Conservation (phyloP, 2,113 vertebrate genomes). For the Varanus salvator region DNA sequence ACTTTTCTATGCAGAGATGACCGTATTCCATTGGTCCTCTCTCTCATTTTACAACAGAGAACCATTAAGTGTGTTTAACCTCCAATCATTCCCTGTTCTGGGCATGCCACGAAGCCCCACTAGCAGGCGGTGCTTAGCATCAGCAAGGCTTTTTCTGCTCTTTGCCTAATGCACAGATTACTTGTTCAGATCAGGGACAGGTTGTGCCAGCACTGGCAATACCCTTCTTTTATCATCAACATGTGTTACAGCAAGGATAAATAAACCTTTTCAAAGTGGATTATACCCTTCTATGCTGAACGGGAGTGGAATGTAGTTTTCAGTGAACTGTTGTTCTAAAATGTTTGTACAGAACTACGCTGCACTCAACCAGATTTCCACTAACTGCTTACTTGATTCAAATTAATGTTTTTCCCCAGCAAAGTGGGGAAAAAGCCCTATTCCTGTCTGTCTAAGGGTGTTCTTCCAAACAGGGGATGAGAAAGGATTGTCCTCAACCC, state of each 20-base stretch:
- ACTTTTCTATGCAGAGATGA: too few species aligned
- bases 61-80: neutral
- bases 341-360: slow-evolving; percentile 45
- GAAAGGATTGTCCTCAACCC: slow-evolving; percentile 21
- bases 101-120: neutral
- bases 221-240: slow-evolving; percentile 56
- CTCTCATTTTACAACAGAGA: neutral
- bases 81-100: neutral
- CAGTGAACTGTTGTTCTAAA: slow-evolving; percentile 59
- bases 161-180: slow-evolving; percentile 11
- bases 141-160: neutral
- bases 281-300: slow-evolving; percentile 33
- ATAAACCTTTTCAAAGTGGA: slow-evolving; percentile 46
- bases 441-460: slow-evolving; percentile 45
- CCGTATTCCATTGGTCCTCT: too few species aligned
- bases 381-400: slow-evolving; percentile 33
- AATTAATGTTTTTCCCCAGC: slow-evolving; percentile 41
- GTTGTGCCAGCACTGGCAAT: slow-evolving; percentile 33
- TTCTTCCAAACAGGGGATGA: slow-evolving; percentile 43
- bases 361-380: slow-evolving; percentile 41
- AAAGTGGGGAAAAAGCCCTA: slow-evolving; percentile 47
- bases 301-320: slow-evolving; percentile 42
- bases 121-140: neutral
- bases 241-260: slow-evolving; percentile 51
- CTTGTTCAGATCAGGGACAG: neutral